phyloP scores from a whole-genome alignment of 37 sponge, comb jelly and placozoan species.

The Agelas oroides region DNA sequence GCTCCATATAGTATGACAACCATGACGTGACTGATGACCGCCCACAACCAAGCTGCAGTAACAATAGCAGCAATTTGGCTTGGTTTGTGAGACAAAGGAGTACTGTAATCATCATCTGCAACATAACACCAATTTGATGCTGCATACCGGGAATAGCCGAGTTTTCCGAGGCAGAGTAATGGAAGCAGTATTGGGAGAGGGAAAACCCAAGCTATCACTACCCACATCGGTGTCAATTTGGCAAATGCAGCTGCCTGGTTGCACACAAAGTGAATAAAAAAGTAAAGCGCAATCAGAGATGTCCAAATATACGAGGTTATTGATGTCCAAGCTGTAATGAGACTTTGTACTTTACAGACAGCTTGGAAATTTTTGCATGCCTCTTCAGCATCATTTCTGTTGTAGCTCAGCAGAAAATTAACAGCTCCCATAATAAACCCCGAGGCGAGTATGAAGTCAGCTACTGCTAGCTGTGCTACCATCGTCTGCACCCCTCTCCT shows the following conservation, averaged over 20 bases:
- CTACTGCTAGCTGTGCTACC: conserved; percentile 57
- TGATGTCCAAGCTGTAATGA: conserved; percentile 68
- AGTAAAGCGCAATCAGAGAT: conserved; percentile 57
- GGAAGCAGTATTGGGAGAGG: conserved; percentile 41
- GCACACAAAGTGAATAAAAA: conserved; percentile 24
- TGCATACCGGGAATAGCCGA: conserved; percentile 44
- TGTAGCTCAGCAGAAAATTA: conserved; percentile 31
- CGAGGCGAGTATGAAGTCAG: conserved; percentile 61
- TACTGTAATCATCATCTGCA: background rate
- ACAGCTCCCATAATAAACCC: conserved; percentile 54
- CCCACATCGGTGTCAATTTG: conserved; percentile 44
- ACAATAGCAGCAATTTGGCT: conserved; percentile 1
- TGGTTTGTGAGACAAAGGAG: background rate
- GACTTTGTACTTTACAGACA: conserved; percentile 64
- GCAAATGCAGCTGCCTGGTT: background rate
- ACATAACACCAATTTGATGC: conserved; percentile 73
- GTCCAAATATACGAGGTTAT: conserved; percentile 79
- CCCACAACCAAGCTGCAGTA: conserved; percentile 31
- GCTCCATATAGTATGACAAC: conserved; percentile 17
- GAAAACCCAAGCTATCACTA: conserved; percentile 58
- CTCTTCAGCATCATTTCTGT: background rate
- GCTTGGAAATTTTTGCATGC: background rate
- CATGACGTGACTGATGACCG: conserved; percentile 27
- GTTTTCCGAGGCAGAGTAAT: background rate
- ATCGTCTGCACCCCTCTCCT: conserved; percentile 48